Percentiles rank a stretch among this genome's conserved stretches.
phyloP scores from a whole-genome alignment of 1,140 invertebrate species.

The Tribolium castaneum region DNA sequence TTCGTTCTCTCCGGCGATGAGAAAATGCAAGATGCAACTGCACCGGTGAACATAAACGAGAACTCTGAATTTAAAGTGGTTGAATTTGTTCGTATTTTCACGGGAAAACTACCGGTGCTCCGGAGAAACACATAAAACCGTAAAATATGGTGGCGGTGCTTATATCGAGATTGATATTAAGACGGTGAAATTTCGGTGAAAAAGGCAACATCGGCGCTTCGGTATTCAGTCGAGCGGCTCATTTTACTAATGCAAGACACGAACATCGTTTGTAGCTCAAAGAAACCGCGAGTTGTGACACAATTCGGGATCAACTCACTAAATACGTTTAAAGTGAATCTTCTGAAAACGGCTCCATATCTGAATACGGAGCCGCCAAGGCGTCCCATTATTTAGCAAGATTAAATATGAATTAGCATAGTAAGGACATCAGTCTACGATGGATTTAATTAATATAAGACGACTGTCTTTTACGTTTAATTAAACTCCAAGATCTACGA shows the following conservation, averaged over 20 bases:
- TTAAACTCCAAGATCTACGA: slow-evolving; percentile 2
- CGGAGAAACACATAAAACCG: slow-evolving; percentile 11
- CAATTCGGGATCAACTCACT: not conserved
- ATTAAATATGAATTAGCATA: slow-evolving; percentile 22
- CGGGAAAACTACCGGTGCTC: not conserved
- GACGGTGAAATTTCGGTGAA: not conserved
- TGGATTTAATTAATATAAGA: slow-evolving; percentile 20
- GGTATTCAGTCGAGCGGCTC: not conserved
- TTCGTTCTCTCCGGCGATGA: not conserved
- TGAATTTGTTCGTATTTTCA: slow-evolving; percentile 11
- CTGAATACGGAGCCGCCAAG: not conserved
- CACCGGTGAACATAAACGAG: not conserved
- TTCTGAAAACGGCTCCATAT: not conserved
- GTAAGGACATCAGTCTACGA: not conserved
- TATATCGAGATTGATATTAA: slow-evolving; percentile 18
- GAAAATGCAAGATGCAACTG: slow-evolving; percentile 27
- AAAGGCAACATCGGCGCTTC: not conserved
- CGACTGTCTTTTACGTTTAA: slow-evolving; percentile 17
- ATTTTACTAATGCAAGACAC: slow-evolving; percentile 25
- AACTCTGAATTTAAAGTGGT: slow-evolving; percentile 25
- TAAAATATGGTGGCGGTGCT: slow-evolving; percentile 3
- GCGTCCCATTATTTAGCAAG: not conserved
- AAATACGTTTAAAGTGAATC: not conserved
- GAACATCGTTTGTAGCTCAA: not conserved
- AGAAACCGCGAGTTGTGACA: slow-evolving; percentile 31